A percentile compares a stretch with the other conserved stretches of the same genome.
phyloP scores from a whole-genome alignment of 2,797 vertebrate genomes.

The Tokudaia tokunoshimensis region DNA sequence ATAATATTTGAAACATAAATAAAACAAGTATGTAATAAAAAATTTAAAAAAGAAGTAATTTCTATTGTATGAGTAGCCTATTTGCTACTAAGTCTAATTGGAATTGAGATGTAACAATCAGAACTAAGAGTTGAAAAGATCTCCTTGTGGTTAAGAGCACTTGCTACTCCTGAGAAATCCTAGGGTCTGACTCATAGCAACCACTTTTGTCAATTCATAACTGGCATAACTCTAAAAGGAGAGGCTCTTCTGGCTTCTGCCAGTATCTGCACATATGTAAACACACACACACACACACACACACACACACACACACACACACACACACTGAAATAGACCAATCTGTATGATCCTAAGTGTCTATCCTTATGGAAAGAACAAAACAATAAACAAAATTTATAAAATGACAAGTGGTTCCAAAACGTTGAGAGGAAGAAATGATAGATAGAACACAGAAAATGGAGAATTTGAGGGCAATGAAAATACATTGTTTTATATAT shows the following conservation, averaged over 20 bases:
- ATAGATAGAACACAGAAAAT: too few relatives aligned
- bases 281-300: background rate
- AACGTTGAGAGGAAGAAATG: background rate
- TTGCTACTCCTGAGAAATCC: background rate
- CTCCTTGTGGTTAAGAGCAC: background rate
- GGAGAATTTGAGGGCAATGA: background rate
- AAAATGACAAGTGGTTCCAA: background rate
- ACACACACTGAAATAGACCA: background rate
- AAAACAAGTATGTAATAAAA: too few relatives aligned
- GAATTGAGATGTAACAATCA: background rate
- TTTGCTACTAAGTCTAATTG: background rate
- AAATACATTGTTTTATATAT: too few relatives aligned
- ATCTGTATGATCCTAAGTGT: too few relatives aligned
- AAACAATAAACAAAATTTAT: background rate
- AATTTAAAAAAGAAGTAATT: background rate
- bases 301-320: background rate
- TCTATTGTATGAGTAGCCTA: background rate
- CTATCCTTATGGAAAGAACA: background rate
- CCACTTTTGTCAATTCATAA: background rate
- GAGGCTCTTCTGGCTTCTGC: background rate
- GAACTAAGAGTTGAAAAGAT: background rate
- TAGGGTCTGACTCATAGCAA: background rate
- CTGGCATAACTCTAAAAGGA: background rate
- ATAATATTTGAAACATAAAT: too few relatives aligned
- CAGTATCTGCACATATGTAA: background rate